Base-by-base conservation (phyloP, 2,113 vertebrate species). In the Seriola aureovittata region DNA sequence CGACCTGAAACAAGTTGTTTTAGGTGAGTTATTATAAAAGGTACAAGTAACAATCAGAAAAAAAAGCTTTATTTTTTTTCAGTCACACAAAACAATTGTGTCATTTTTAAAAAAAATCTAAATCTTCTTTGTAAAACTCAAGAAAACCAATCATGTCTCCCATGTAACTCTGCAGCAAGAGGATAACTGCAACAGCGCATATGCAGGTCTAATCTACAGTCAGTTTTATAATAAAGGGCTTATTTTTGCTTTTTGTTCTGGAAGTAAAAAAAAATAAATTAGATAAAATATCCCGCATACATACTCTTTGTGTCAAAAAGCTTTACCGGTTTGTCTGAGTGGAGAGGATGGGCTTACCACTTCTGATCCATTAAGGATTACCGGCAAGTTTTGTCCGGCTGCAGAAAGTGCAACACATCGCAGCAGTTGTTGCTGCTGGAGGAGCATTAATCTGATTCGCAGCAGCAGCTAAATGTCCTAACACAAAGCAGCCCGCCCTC, bases 301-400 rank as follows among this genome's bases (percentile, higher is more conserved):
- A 78, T 32, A 75, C 63, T 81, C 40, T 68, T 81, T 68, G 64
- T 81, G 82, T 81, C 36, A 25, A 40, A 68, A 84, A 81, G 92
- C 86, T 93, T 87, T 82, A 59, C 65, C 57, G 79, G 80, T 90
- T 78, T 82, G 78, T 85, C 78, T 50, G 75, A 63, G 85, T 44
- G 87, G 78, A 74, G 70, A 83, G 81, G 80, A 64, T 19, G 85
- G 63, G 65, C 84, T 88, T 89, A 84, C 70, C 9, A 14, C 19
- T 64, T 54, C 60, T 91, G 80, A 90, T 91, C 89, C 91, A 86
- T 85, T 72, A 79, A 77, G 90, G 94, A 94, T 92, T 94, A 93
- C 10, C 42, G 29, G 66, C 34, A 93, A 87, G 80, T 92, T 80
- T 76, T 8, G 40, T 88, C 82, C 73, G 67, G 78, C 80, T 77